Evolutionary conservation across 2,797 vertebrate genomes (phyloP).

Genomic region (Myotis vivesi): DNA sequence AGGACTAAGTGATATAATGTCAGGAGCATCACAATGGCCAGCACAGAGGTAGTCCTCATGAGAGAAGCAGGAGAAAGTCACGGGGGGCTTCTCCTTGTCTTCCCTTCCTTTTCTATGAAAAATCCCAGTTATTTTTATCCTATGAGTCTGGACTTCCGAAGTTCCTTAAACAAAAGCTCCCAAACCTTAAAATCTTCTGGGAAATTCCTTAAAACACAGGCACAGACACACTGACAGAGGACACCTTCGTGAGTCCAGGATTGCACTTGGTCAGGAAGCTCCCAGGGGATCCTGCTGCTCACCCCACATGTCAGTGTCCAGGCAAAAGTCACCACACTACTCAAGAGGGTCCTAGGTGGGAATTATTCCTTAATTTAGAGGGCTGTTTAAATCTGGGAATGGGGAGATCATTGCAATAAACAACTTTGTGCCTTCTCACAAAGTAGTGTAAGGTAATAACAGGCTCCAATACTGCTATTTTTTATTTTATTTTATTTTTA

Average conservation of each 20-base stretch:
- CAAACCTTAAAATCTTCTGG: neutral
- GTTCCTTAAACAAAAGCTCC: neutral
- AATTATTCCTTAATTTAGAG: neutral
- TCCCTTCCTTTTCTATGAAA: neutral
- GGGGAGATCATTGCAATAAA: constrained; percentile 46
- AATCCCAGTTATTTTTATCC: neutral
- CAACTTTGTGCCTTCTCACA: constrained; percentile 45
- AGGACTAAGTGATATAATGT: rapidly evolving
- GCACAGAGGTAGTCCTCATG: neutral
- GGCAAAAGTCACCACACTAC: neutral
- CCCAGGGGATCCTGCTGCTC: neutral
- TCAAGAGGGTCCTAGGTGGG: neutral
- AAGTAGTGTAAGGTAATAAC: constrained; percentile 65
- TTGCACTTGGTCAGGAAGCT: neutral
- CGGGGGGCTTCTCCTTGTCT: rapidly evolving
- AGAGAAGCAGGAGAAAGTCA: neutral
- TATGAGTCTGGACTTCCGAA: neutral
- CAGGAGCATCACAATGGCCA: rapidly evolving
- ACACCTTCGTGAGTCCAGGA: neutral
- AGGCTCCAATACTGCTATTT: constrained; percentile 10
- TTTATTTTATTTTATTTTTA: too few relatives aligned
- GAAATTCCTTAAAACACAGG: neutral
- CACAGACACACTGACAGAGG: neutral
- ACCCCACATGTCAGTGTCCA: neutral
- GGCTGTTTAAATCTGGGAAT: constrained; percentile 32